Evolutionary conservation across 2,888 invertebrate species (phyloP).

Genomic region (Dermolepida albohirtum): DNA sequence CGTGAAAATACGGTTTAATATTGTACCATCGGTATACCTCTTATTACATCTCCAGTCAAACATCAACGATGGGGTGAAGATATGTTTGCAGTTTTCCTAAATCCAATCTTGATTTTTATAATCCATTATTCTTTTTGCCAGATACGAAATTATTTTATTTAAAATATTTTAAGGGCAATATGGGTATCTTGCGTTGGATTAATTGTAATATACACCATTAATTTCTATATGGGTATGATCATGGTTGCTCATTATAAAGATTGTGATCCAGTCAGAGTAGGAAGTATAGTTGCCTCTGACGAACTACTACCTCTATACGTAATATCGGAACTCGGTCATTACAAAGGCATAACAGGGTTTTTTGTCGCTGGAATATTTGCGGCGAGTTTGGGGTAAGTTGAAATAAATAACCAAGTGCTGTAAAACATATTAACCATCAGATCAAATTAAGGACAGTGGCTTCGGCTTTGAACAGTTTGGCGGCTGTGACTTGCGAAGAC

Average conservation of each 20-base stretch:
- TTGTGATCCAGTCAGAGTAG: slow-evolving; percentile 86
- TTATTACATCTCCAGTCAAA: too few relatives aligned
- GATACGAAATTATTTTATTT: too few relatives aligned
- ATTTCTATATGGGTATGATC: slow-evolving; percentile 88
- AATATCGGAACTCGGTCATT: slow-evolving; percentile 81
- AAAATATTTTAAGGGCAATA: slow-evolving; percentile 70
- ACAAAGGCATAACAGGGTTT: slow-evolving; percentile 87
- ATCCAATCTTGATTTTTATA: too few relatives aligned
- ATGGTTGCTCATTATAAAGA: slow-evolving; percentile 83
- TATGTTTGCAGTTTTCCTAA: too few relatives aligned
- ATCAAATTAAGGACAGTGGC: slow-evolving; percentile 84
- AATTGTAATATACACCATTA: slow-evolving; percentile 84
- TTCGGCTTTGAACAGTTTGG: slow-evolving; percentile 92
- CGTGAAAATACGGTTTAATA: too few relatives aligned
- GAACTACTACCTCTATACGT: slow-evolving; percentile 92
- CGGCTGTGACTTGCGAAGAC: slow-evolving; percentile 92
- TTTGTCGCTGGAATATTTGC: slow-evolving; percentile 97
- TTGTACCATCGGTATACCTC: too few relatives aligned
- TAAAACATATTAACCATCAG: slow-evolving; percentile 47
- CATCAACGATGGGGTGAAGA: too few relatives aligned
- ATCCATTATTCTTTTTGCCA: too few relatives aligned
- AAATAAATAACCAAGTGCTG: neutral
- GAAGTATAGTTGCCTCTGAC: slow-evolving; percentile 78
- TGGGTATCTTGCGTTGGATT: slow-evolving; percentile 82
- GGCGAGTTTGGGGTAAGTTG: slow-evolving; percentile 88